A percentile compares a stretch with the other conserved stretches of the same genome.
Evolutionary conservation across 2,888 invertebrate genomes (phyloP).

Genomic region (Eristalinus sepulchralis): DNA sequence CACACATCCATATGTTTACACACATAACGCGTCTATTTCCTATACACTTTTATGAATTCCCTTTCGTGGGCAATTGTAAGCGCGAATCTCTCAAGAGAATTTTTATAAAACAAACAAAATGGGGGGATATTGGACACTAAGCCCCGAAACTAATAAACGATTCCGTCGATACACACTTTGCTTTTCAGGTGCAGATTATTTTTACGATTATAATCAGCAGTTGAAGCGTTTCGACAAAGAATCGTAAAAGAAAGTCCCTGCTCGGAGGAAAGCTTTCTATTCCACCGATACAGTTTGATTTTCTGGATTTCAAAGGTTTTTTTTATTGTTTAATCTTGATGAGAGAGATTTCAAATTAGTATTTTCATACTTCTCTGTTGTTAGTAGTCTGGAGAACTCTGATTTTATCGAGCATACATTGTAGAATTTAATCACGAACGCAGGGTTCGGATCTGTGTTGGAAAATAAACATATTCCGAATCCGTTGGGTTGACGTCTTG

Average conservation of each 20-base stretch:
- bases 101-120: conserved; percentile 20
- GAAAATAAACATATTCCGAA: not conserved
- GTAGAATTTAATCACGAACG: not conserved
- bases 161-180: not conserved
- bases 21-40: not conserved
- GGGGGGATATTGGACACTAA: conserved; percentile 23
- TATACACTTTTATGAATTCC: conserved; percentile 8
- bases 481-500: not conserved
- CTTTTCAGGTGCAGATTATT: conserved; percentile 43
- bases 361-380: not conserved
- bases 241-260: conserved; percentile 31
- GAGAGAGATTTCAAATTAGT: not conserved
- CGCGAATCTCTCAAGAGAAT: conserved; percentile 2
- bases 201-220: conserved; percentile 38
- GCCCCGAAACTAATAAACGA: conserved; percentile 31
- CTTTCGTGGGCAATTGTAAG: conserved; percentile 20
- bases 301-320: conserved; percentile 8
- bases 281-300: conserved; percentile 15
- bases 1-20: too few relatives aligned
- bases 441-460: not conserved
- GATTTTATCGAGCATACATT: conserved; percentile 4
- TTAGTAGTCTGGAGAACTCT: not conserved
- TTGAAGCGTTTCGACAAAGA: conserved; percentile 25
- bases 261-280: not conserved
- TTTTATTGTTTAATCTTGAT: not conserved